Evolutionary conservation across 2,888 invertebrate genomes (phyloP), one percentile per base, ranked within the genome.

Genomic region (Philaethria dido): DNA sequence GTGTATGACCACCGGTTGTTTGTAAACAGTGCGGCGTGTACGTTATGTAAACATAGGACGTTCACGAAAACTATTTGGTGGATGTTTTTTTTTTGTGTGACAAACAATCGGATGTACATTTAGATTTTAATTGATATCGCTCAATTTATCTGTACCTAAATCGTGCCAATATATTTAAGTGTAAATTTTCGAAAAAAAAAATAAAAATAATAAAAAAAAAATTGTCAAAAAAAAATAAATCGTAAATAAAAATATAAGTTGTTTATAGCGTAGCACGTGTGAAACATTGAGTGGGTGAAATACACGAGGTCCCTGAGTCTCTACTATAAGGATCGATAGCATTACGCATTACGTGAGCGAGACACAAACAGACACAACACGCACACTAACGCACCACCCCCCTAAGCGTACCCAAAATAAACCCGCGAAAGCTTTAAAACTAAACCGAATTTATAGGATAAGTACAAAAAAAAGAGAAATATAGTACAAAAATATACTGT

Each of bases 321-420:
- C 85, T 88, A 88, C 84, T 90, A 91, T 89, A 83, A 81, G 85
- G 92, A 93, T 93, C 93, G 92, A 93, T 93, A 93, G 83, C 88
- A 92, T 89, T 92, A 93, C 93, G 93, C 92, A 89, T 91, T 92
- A 92, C 87, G 82, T 81, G 84, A 82, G 86, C 83, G 78, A 73
- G 73, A 78, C 76, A 78, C 78, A 79, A 78, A 77, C 79, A 80
- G 74, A 77, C 77, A 77, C 74, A 75, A 74, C 80, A 80, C 85
- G 80, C 86, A 86, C 86, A 84, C 83, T 69, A 77, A 69, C 79
- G 72, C 84, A 72, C 74, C 72, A 73, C 77, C 74, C 79, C 84
- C 81, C 52, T 16, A 80, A 78, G 80, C 81, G 78, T 78, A 81
- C 82, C 78, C 85, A 85, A 88, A 87, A 85, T 87, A 88, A 87